Base-by-base conservation (phyloP, 2,113 vertebrate species). In the Rhizomys pruinosus region DNA sequence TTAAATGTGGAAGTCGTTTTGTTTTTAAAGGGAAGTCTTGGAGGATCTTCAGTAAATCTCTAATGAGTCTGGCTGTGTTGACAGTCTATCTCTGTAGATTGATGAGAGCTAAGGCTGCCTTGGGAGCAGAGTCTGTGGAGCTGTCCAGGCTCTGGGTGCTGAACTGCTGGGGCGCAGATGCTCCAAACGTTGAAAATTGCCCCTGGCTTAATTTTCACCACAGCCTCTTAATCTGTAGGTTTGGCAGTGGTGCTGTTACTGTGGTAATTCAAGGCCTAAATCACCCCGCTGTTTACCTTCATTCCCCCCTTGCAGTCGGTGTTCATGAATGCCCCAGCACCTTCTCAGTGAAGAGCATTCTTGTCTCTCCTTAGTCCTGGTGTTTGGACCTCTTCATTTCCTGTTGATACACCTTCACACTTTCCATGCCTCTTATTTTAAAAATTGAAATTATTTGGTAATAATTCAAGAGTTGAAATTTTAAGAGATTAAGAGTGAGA, bases 101-200 rank as follows among this genome's bases (percentile, higher is more conserved):
- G 93, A 96, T 96, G 37, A 82, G 73, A 64, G 47, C 19, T 39
- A 25, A 78, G 37, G 59, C 86, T 42, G 57, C 0, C 12, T 72
- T 47, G 32, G 1, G 82, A 82, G 55, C 47, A 3, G 4, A 64
- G 94, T 86, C 55, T 61, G 37, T 13, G 93, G 97, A 96, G 93
- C 97, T 98, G 96, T 98, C 95, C 97, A 86, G n/a, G 9, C 64
- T 79, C 23, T 2, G 63, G 84, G 97, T 97, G 91, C 97, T 98
- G 97, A 97, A 97, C 42, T 88, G 72, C 64, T 74, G 63, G 66
- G 55, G 74, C 22, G 44, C 69, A 69, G 84, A 79, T 82, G 80
- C 61, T 34, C 59, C 80, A 42, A 84, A 76, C 39, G 5, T 42
- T 90, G 68, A 88, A 87, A 94, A 96, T 79, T 86, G 89, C 74